Base-by-base conservation (phyloP, 2,113 vertebrate genomes). In the Fregetta grallaria region DNA sequence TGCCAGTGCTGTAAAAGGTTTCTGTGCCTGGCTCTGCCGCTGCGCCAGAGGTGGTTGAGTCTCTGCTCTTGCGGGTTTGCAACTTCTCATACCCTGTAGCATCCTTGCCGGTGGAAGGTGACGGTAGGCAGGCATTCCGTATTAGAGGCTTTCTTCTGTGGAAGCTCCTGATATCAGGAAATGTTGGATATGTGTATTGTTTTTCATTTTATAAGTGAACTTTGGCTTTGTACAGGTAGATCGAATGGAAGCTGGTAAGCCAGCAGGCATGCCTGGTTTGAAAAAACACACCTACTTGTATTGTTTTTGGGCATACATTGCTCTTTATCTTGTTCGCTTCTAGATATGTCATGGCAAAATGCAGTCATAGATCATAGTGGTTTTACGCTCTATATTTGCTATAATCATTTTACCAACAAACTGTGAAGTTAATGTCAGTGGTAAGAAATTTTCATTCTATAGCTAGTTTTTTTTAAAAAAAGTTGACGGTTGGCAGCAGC, bases 401-500 rank as follows among this genome's bases (percentile, higher is more conserved):
- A 14, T 56, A 79, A 91, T 73, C 23, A 62, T 90, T 94, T 92
- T 36, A 23, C 53, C 58, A 79, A 58, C 80, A 79, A 55, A 83
- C 73, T 44, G 62, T 68, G 71, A 88, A 82, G 74, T 82, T 95
- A 56, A 95, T 95, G 95, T 91, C 71, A 55, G 72, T 38, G 59
- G 71, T 92, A 88, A 34, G 86, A 86, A 53, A 73, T 73, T 44
- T 16, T 88, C 53, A n/a, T 66, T 88, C 87, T 61, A 2, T 52
- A 85, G 71, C 65, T 75, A 27, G 67, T 32, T 52, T 22, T 22
- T 47, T 56, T 59, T 78, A 47, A 3, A 6, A 25, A 12, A 53
- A 61, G 70, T 23, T 81, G 83, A 71, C 5, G 16, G 61, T 61
- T 92, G 94, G 91, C 84, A 96, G 86, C 96, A 94, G 74, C 80